Base-by-base conservation (phyloP, 2,888 invertebrate species). In the Ligdia adustata region DNA sequence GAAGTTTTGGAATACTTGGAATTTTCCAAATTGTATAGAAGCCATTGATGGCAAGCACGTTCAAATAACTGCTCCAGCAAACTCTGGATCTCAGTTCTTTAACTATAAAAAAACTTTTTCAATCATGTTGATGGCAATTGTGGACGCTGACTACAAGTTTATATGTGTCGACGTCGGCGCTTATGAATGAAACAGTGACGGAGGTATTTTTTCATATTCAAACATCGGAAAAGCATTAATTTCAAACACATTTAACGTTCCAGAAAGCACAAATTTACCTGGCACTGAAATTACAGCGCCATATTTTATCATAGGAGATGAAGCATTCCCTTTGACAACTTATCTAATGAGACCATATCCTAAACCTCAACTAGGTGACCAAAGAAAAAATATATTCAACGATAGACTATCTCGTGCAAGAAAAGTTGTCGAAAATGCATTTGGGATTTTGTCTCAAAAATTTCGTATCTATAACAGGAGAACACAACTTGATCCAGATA, bases 271-370 rank as follows among this genome's bases (percentile, higher is more conserved):
- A 42, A 13, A 38, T 35, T 39, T 52, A 47, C 39, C 47, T 26
- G 43, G 46, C 32, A 42, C 46, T 38, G 39, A 31, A 34, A 37
- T 41, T 14, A 26, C 26, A 7, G 26, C 26, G 26, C 29, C 29
- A 29, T n/a, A 29, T 14, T 20, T 34, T 26, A 41, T 38, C 22
- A 26, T 45, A 37, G 31, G 40, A 41, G 45, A 49, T 49, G 45
- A 45, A 33, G 45, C 32, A 41, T 52, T 28, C 24, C 41, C 37
- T 32, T 39, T 37, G 22, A 44, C 12, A 45, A 37, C 38, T 7
- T 46, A 49, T 40, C 32, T 53, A 32, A 46, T 50, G 37, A 43
- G 41, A 46, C 46, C 46, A 39, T 54, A 50, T 47, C 50, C 50
- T 27, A 31, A 32, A 42, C 29, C 16, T 9, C 15, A 9, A 9